Evolutionary conservation across 2,888 invertebrate species (phyloP).

Genomic region (Lasioglossum marginatum): DNA sequence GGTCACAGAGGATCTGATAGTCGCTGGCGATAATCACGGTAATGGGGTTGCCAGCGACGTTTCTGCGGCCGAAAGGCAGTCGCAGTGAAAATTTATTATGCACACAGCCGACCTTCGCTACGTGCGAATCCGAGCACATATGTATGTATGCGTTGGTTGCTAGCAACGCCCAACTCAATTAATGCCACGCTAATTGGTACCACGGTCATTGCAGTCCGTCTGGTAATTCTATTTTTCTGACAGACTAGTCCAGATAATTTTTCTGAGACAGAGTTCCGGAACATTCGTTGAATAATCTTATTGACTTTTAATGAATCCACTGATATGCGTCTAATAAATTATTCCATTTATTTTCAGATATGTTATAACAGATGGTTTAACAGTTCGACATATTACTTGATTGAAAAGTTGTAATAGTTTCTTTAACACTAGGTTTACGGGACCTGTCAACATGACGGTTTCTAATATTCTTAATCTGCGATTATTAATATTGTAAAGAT

Average conservation of each 20-base stretch:
- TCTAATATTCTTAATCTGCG: no score
- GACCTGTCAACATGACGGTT: no score
- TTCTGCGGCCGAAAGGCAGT: constrained; percentile 69
- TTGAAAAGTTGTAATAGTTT: no score
- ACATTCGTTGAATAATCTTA: neutral
- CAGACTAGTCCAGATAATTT: constrained; percentile 36
- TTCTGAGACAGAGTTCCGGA: constrained; percentile 43
- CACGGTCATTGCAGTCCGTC: constrained; percentile 54
- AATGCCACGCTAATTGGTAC: constrained; percentile 72
- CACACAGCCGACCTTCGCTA: constrained; percentile 49
- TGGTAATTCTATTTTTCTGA: constrained; percentile 67
- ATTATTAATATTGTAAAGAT: no score
- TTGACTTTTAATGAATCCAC: neutral
- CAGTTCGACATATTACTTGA: no score
- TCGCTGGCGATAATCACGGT: constrained; percentile 65
- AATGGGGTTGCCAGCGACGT: constrained; percentile 68
- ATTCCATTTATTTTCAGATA: no score
- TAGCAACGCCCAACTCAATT: constrained; percentile 69
- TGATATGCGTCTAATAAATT: neutral
- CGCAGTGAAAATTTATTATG: constrained; percentile 71
- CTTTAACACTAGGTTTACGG: no score
- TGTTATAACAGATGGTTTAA: no score
- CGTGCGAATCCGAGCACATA: constrained; percentile 22
- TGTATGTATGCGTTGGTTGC: constrained; percentile 60
- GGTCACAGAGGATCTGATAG: constrained; percentile 30